A percentile compares a stretch with the other conserved stretches of the same genome.
phyloP scores from a whole-genome alignment of 1,140 invertebrate genomes.

The Drosophila lini region DNA sequence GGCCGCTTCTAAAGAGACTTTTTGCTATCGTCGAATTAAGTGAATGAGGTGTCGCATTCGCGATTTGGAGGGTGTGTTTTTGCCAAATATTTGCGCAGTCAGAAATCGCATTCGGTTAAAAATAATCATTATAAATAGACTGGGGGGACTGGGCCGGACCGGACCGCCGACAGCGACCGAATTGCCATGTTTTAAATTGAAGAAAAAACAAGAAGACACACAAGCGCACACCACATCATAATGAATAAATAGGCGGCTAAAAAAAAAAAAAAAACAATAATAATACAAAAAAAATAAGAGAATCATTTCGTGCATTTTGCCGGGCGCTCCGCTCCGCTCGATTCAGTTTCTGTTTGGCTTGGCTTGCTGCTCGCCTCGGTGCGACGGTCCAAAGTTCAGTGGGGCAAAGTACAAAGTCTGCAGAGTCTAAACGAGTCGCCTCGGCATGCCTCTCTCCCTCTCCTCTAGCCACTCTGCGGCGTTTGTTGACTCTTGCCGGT shows the following conservation, averaged over 20 bases:
- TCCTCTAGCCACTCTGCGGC: conserved; percentile 9
- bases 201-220: conserved; percentile 12
- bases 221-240: conserved; percentile 16
- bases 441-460: background rate
- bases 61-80: conserved; percentile 6
- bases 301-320: conserved; percentile 54
- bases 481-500: conserved; percentile 64
- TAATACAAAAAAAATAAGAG: conserved; percentile 13
- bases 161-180: background rate
- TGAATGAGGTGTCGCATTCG: conserved; percentile 1
- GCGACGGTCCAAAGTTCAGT: conserved; percentile 74
- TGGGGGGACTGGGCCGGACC: background rate
- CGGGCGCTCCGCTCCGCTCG: conserved; percentile 19
- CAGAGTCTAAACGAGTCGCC: conserved; percentile 56
- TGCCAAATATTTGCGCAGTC: conserved; percentile 39
- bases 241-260: conserved; percentile 42
- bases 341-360: conserved; percentile 23
- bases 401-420: conserved; percentile 84
- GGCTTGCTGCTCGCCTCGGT: conserved; percentile 2
- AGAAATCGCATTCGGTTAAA: conserved; percentile 45
- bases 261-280: conserved; percentile 25
- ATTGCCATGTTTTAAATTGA: conserved; percentile 37
- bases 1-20: background rate
- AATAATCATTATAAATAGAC: conserved; percentile 55
- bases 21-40: background rate